These are phyloP conservation scores for Netelia inedita DNA, from an alignment of 2,888 invertebrate species.

Conservation along the genomic window DNA sequence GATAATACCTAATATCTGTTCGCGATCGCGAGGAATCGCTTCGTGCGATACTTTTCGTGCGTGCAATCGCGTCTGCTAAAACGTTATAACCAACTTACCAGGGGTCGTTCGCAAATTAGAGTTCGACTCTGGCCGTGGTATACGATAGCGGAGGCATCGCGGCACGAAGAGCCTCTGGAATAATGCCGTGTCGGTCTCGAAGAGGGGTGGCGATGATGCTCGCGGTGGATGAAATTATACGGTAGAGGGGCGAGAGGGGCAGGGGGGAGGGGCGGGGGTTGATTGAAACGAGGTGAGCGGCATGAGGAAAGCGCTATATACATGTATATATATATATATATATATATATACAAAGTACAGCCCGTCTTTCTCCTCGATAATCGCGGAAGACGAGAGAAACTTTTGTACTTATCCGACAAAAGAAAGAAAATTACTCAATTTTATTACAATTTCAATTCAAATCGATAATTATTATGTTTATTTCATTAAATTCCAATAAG, in stretches of 20 bases:
- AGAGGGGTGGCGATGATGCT: conserved; percentile 32
- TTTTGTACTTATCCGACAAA: no score
- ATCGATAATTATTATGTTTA: background rate
- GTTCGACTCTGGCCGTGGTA: conserved; percentile 52
- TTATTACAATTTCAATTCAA: background rate
- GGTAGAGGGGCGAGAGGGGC: conserved; percentile 1
- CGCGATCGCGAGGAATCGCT: conserved; percentile 51
- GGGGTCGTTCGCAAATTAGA: conserved; percentile 64
- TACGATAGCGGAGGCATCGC: background rate
- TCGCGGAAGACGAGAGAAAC: conserved; percentile 9
- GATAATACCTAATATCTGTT: conserved; percentile 50
- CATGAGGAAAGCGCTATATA: conserved; percentile 38
- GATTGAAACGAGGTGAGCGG: conserved; percentile 57
- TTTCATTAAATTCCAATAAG: background rate
- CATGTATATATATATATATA: conserved; percentile 20
- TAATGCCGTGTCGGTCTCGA: conserved; percentile 50
- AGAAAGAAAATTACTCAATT: background rate
- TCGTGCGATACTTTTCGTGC: conserved; percentile 50
- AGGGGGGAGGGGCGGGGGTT: conserved; percentile 51
- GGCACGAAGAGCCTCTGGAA: conserved; percentile 57
- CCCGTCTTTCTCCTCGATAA: background rate
- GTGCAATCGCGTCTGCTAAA: conserved; percentile 44
- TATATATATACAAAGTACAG: background rate
- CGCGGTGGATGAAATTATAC: conserved; percentile 64
- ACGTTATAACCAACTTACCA: conserved; percentile 56